These are phyloP conservation scores for Melanerpes formicivorus DNA, from an alignment of 2,113 vertebrate genomes.

Conservation along the genomic window DNA sequence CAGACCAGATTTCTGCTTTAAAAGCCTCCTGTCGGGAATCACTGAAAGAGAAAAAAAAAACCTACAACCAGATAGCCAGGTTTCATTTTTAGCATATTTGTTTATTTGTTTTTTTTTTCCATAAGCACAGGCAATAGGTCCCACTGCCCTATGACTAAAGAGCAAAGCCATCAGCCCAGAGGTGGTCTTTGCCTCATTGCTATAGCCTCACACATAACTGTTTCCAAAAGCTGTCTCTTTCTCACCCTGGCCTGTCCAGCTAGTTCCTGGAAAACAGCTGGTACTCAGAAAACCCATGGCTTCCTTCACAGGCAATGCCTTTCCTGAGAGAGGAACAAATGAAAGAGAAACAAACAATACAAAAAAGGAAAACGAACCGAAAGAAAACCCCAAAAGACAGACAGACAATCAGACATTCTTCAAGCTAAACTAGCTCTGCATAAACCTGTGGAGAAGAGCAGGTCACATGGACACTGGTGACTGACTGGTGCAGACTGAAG, in stretches of 20 bases:
- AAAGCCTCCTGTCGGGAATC: background rate
- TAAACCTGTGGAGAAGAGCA: background rate
- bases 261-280: background rate
- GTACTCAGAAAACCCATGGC: background rate
- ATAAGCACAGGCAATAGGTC: background rate
- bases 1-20: background rate
- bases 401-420: background rate
- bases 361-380: too few species aligned
- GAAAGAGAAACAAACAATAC: background rate
- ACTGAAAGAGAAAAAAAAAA: background rate
- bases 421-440: background rate
- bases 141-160: background rate
- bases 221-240: background rate
- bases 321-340: background rate
- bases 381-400: background rate
- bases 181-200: background rate
- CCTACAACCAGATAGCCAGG: background rate
- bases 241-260: background rate
- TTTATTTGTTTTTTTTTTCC: background rate
- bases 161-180: background rate
- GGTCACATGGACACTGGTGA: background rate
- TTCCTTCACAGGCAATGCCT: background rate
- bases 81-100: background rate
- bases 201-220: fast-evolving
- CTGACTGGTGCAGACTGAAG: fast-evolving